Base-by-base conservation (phyloP, 2,113 vertebrate species). In the human region DNA sequence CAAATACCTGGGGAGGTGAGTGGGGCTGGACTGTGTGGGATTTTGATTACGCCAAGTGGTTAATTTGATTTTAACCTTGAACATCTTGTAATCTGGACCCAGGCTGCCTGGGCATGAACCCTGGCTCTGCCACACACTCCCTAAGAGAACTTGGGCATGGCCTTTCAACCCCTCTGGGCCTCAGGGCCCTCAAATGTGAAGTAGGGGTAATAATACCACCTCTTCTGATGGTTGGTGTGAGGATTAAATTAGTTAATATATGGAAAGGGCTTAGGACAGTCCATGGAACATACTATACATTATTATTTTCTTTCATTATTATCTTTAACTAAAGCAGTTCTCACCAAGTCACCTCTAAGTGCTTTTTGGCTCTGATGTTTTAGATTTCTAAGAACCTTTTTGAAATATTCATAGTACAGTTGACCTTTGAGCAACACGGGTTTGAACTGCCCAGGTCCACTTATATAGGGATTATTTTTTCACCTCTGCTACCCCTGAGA, bases 241-340 rank as follows among this genome's bases (percentile, higher is more conserved):
- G 16, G 50, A 20, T 14, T 48, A 10, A 57, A 40, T 70, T 64
- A 55, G 17, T n/a, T n/a, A 25, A 10, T 27, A 3, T 2, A 8
- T 2, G 6, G 38, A 40, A 43, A 82, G 64, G 38, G 23, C 18
- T 32, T 18, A 50, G 20, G 5, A 16, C 35, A 23, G 32, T 12
- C 7, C 70, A 18, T 1, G 4, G 66, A 35, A 66, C 25, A 40
- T 18, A 32, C 4, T 3, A 1, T 0, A 0, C 10, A 5, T 43
- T 5, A 0, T 30, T 16, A 3, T 3, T 50, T 93, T 68, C 18
- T 83, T 52, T 32, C 16, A 22, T 35, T 70, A 59, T n/a, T 84
- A 18, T 85, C 70, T 84, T 61, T 72, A 70, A 35, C 9, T 17
- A 30, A 82, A 22, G 57, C 27, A 40, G 8, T 25, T 90, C 59